A percentile compares a stretch with the other conserved stretches of the same genome.
phyloP scores from a whole-genome alignment of 2,888 invertebrate species.

The Nephrotoma appendiculata region DNA sequence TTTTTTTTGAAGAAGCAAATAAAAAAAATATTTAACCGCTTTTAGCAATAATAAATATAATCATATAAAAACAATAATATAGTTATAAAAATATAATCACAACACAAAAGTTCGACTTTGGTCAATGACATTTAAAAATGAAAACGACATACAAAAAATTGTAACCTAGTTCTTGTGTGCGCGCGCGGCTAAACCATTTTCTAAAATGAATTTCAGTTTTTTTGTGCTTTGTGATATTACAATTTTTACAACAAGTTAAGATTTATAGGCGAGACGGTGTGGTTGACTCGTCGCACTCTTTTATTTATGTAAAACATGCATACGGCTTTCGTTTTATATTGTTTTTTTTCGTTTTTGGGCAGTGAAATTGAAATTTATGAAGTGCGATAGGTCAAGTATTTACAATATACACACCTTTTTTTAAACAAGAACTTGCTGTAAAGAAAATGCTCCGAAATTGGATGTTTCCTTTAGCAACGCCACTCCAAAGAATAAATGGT shows the following conservation, averaged over 20 bases:
- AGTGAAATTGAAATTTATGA: background rate
- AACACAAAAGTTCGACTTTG: constrained; percentile 3
- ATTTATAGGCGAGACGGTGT: background rate
- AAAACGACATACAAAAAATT: constrained; percentile 3
- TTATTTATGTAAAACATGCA: background rate
- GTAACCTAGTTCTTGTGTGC: constrained; percentile 4
- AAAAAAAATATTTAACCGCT: background rate
- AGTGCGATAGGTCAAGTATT: background rate
- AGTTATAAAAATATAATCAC: background rate
- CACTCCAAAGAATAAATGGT: too few species aligned
- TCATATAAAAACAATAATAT: background rate
- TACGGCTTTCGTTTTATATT: background rate
- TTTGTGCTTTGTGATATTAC: background rate
- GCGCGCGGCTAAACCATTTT: background rate
- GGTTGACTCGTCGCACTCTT: background rate
- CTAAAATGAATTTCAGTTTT: background rate
- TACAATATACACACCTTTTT: too few species aligned
- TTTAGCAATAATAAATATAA: background rate
- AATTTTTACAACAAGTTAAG: background rate
- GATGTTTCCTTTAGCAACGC: too few species aligned
- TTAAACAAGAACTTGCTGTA: too few species aligned
- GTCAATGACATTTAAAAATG: constrained; percentile 5
- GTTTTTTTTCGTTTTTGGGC: background rate
- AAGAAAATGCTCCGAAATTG: too few species aligned
- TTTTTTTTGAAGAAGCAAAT: background rate